Base-by-base conservation (phyloP, 92 coral and sea anemone species). In the Porites cylindrica region DNA sequence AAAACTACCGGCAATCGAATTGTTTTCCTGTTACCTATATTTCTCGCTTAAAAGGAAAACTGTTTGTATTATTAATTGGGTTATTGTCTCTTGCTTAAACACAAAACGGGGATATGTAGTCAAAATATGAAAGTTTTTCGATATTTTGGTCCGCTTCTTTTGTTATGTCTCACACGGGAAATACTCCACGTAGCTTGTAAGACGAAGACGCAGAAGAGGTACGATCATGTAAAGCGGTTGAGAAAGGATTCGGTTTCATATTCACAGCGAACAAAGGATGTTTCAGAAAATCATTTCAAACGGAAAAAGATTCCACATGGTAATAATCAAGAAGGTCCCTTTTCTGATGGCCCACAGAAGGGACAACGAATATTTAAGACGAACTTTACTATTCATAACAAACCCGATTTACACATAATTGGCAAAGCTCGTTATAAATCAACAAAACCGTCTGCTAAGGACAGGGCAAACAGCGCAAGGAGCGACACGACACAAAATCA, bases 61-160 rank as follows among this genome's bases (percentile, higher is more conserved):
- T 73, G 80, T 73, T 83, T 83, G 72, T 83, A 83, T 83, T 74
- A 83, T 83, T 83, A 83, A 83, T 83, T 62, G 61, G 47, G 59
- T 65, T 59, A 51, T 51, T 62, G 78, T 70, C 61, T 83, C 75
- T 66, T 74, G 18, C 77, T 51, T 51, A 7, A 62, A 83, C 80
- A 74, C 66, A 56, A 65, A 38, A 56, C 51, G 70, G 16, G 62
- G 95, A 85, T 81, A 92, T 92, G 95, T 88, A 85, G 95, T 66
- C 90, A 92, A 85, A 86, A 88, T 61, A 92, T 92, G 95, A 85
- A 82, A 73, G 87, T 78, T 85, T 89, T 58, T 72, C 76, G 70
- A 66, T 83, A 75, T 89, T 89, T 38, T 26, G 84, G 63, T 29
- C 81, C 76, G 70, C 60, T 84, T 85, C 85, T 65, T 66, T 78